phyloP scores from a whole-genome alignment of 2,888 invertebrate genomes.

The Aphodius granarius region DNA sequence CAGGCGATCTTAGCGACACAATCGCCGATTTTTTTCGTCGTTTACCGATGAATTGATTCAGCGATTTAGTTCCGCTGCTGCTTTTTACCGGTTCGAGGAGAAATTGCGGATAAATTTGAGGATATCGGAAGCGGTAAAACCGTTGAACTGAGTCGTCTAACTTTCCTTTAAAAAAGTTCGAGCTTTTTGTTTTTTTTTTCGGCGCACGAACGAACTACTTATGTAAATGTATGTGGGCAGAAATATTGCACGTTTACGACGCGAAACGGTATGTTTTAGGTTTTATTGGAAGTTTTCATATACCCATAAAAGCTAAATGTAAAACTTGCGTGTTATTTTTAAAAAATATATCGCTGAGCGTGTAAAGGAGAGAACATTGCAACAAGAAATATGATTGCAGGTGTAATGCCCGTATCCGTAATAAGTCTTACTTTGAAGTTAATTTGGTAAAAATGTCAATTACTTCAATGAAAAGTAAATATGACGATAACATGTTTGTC shows the following conservation, averaged over 20 bases:
- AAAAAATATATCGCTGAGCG: not conserved
- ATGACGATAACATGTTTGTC: too few relatives aligned
- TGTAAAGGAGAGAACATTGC: not conserved
- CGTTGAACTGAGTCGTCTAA: not conserved
- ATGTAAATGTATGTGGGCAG: not conserved
- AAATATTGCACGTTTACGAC: not conserved
- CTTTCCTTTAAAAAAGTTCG: not conserved
- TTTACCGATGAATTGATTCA: not conserved
- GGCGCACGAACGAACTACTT: not conserved
- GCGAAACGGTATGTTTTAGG: not conserved
- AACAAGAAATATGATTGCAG: not conserved
- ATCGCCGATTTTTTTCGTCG: not conserved
- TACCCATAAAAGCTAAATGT: too few relatives aligned
- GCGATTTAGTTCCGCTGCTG: not conserved
- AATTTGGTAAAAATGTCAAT: too few relatives aligned
- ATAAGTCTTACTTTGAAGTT: too few relatives aligned
- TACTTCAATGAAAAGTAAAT: too few relatives aligned
- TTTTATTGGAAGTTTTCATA: not conserved
- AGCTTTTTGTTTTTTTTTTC: not conserved
- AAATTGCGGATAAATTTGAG: not conserved
- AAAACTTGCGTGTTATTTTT: not conserved
- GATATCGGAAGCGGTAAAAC: not conserved
- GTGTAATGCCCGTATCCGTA: not conserved
- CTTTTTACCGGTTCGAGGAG: not conserved
- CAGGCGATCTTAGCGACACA: not conserved